Evolutionary conservation across 2,113 vertebrate species (phyloP).

Genomic region (Gadus macrocephalus): DNA sequence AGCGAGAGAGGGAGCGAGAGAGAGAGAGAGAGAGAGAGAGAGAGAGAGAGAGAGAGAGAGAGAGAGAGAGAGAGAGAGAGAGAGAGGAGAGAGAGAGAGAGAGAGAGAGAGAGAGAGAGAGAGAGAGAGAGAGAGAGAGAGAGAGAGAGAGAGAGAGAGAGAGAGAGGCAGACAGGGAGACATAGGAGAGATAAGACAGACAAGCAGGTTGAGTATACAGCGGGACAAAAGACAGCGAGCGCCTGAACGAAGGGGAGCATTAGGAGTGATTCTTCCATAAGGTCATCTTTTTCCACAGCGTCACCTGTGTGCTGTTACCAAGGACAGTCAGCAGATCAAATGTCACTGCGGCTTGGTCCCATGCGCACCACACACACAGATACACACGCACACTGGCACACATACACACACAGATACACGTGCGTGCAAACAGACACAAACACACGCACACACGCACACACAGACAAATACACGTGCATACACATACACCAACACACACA

Average conservation of each 20-base stretch:
- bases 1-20: background rate
- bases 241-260: constrained; percentile 19
- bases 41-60: background rate
- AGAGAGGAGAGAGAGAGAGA: no score
- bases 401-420: no score
- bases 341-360: constrained; percentile 57
- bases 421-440: background rate
- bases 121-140: constrained; percentile 12
- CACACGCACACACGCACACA: background rate
- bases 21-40: constrained; percentile 2
- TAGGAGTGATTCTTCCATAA: constrained; percentile 59
- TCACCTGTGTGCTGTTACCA: constrained; percentile 44
- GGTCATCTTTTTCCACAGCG: constrained; percentile 63
- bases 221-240: constrained; percentile 3
- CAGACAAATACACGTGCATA: background rate
- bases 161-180: background rate
- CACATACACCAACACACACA: no score
- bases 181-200: background rate
- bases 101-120: background rate
- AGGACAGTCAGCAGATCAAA: constrained; percentile 65
- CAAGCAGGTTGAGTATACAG: background rate
- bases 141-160: no score
- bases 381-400: no score
- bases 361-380: background rate
- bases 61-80: constrained; percentile 13